A percentile compares a stretch with the other conserved stretches of the same genome.
phyloP scores from a whole-genome alignment of 2,797 vertebrate genomes.

The Acanthis flammea region DNA sequence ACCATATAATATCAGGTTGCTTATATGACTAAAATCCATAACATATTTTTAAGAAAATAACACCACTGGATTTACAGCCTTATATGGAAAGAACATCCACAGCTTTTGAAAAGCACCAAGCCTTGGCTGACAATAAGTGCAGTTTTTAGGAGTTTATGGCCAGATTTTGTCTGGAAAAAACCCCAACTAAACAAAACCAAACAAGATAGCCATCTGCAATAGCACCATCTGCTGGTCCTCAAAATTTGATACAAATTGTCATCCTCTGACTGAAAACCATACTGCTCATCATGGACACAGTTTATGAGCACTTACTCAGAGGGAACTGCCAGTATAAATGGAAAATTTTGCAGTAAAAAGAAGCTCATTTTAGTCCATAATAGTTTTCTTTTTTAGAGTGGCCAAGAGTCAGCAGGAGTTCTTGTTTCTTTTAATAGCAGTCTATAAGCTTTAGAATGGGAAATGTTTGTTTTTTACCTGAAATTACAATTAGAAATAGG shows the following conservation, averaged over 20 bases:
- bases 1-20: not conserved
- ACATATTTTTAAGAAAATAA: not conserved
- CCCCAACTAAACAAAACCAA: not conserved
- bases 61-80: not conserved
- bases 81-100: not conserved
- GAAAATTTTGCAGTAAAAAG: not conserved
- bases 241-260: not conserved
- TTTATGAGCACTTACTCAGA: not conserved
- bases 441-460: not conserved
- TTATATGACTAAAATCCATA: not conserved
- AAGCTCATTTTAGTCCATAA: not conserved
- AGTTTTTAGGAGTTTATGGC: not conserved
- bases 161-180: not conserved
- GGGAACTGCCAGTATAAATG: not conserved
- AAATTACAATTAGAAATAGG: not conserved
- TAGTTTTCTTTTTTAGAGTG: not conserved
- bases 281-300: not conserved
- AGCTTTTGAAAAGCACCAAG: not conserved
- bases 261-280: not conserved
- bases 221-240: constrained; percentile 4
- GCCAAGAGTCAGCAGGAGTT: not conserved
- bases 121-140: not conserved
- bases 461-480: not conserved
- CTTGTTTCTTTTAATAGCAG: not conserved
- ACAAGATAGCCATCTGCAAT: not conserved